Percentiles rank a stretch among this genome's conserved stretches.
phyloP scores from a whole-genome alignment of 2,797 vertebrate species.

The Lycodopsis pacificus region DNA sequence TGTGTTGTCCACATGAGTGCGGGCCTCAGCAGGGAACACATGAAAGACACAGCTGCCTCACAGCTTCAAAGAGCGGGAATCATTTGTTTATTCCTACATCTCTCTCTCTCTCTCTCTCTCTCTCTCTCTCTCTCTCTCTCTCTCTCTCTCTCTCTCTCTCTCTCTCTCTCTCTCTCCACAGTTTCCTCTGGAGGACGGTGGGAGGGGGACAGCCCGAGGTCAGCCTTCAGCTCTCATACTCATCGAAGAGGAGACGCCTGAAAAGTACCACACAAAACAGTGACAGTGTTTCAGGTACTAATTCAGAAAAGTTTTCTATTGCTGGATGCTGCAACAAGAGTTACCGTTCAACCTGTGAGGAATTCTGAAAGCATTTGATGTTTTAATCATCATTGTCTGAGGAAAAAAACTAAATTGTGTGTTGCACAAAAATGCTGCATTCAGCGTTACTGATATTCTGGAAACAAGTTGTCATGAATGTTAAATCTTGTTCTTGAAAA shows the following conservation, averaged over 20 bases:
- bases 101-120: conserved; percentile 49
- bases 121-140: conserved; percentile 31
- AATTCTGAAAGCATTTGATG: neutral
- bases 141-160: conserved; percentile 52
- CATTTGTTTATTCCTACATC: conserved; percentile 70
- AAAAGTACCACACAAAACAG: neutral
- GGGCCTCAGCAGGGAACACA: conserved; percentile 53
- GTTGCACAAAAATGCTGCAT: neutral
- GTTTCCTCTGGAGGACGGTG: conserved; percentile 44
- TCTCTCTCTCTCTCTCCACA: conserved; percentile 50
- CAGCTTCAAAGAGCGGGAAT: conserved; percentile 75
- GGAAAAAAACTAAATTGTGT: neutral
- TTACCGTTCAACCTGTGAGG: neutral
- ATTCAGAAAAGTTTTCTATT: neutral
- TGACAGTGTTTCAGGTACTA: neutral
- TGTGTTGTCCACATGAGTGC: conserved; percentile 44
- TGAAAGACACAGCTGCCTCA: conserved; percentile 62
- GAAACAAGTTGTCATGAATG: neutral
- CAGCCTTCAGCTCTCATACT: conserved; percentile 51
- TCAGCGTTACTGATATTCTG: neutral
- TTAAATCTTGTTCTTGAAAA: neutral
- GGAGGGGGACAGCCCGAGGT: conserved; percentile 59
- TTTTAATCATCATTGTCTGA: neutral
- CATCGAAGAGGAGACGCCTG: conserved; percentile 3
- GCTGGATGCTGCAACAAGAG: neutral